Evolutionary conservation across 2,888 invertebrate genomes (phyloP).

Genomic region (Iphiclides podalirius): DNA sequence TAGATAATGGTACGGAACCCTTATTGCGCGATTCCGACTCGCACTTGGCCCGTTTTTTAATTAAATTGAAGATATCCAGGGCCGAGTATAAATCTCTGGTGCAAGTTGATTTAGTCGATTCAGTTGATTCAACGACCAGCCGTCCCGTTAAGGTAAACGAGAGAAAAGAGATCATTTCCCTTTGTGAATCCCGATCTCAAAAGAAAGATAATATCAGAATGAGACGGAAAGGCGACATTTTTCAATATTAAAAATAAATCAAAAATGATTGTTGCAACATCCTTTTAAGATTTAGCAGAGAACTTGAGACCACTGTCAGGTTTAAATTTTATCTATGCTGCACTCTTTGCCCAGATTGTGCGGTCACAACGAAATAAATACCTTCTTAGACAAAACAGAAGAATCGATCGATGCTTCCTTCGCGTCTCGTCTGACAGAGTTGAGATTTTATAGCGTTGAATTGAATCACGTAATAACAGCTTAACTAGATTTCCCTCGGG

Average conservation of each 20-base stretch:
- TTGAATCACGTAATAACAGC: slow-evolving; percentile 17
- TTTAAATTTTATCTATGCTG: background rate
- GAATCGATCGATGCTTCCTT: slow-evolving; percentile 11
- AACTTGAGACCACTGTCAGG: background rate
- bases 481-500: slow-evolving; percentile 19
- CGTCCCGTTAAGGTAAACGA: background rate
- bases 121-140: background rate
- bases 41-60: too few relatives aligned
- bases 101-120: too few relatives aligned
- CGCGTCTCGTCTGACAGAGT: background rate
- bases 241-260: slow-evolving; percentile 3
- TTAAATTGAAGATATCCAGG: background rate
- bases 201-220: background rate
- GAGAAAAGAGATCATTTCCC: background rate
- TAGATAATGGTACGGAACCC: too few relatives aligned
- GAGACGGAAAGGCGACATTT: background rate
- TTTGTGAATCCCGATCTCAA: background rate
- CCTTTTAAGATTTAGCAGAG: background rate
- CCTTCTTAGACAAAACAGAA: background rate
- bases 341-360: too few relatives aligned
- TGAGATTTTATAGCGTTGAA: slow-evolving; percentile 12
- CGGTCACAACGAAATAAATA: too few relatives aligned
- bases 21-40: too few relatives aligned
- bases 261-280: background rate
- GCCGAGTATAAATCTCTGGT: background rate